Evolutionary conservation across 1,140 invertebrate genomes (phyloP).

Genomic region (Megalonaias nervosa): DNA sequence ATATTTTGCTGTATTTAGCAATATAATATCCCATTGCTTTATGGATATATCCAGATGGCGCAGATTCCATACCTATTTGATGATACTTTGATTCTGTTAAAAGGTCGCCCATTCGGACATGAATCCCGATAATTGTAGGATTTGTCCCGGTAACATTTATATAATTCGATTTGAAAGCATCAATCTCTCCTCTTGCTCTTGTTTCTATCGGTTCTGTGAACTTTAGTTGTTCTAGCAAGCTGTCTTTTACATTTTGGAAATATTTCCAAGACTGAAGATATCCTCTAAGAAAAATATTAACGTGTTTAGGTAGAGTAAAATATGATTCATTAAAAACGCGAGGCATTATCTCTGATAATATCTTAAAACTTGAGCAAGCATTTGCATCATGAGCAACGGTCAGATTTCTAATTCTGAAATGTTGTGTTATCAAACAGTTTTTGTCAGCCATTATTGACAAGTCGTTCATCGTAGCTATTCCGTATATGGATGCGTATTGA

Average conservation of each 20-base stretch:
- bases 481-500: too few species aligned
- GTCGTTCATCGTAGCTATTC: too few species aligned
- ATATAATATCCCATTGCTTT: conserved; percentile 1
- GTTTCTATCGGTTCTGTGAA: conserved; percentile 12
- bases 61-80: background rate
- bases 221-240: conserved; percentile 26
- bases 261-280: conserved; percentile 51
- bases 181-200: background rate
- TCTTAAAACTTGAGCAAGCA: too few species aligned
- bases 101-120: conserved; percentile 29
- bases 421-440: too few species aligned
- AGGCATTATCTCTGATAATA: too few species aligned
- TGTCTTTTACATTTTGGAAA: conserved; percentile 24
- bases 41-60: background rate
- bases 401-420: too few species aligned
- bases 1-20: background rate
- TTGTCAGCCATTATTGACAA: too few species aligned
- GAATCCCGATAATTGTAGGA: conserved; percentile 3
- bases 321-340: too few species aligned
- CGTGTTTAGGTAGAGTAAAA: too few species aligned
- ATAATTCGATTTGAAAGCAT: background rate
- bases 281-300: background rate
- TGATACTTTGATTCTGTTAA: background rate
- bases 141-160: background rate
- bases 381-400: too few species aligned